Percentiles rank a stretch among this genome's conserved stretches.
Conservation (phyloP, 2,888 invertebrate genomes). For the Eristalis pertinax region DNA sequence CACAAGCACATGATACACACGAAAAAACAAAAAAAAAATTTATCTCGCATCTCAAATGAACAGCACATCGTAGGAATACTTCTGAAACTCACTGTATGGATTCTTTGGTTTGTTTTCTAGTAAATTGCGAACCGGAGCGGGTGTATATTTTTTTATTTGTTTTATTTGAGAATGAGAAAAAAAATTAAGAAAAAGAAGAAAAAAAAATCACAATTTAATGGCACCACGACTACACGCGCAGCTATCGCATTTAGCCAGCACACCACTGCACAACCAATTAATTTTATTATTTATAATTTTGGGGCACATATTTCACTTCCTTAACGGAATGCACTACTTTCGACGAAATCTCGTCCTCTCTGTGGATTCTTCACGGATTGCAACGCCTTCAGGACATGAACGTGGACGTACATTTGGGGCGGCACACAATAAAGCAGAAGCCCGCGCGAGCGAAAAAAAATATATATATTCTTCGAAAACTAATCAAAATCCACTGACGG, state of each 20-base stretch:
- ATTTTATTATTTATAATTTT: conserved; percentile 26
- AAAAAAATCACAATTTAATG: conserved; percentile 52
- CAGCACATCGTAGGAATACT: conserved; percentile 11
- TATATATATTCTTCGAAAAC: neutral
- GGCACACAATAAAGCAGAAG: neutral
- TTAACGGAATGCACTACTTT: conserved; percentile 53
- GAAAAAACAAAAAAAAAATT: neutral
- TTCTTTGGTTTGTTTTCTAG: conserved; percentile 51
- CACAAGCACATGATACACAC: neutral
- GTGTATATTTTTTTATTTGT: conserved; percentile 24
- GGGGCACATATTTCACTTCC: conserved; percentile 20
- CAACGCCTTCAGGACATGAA: conserved; percentile 24
- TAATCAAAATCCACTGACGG: neutral
- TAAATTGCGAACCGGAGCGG: conserved; percentile 28
- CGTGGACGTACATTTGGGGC: conserved; percentile 38
- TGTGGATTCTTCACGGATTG: conserved; percentile 39
- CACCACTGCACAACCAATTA: conserved; percentile 33
- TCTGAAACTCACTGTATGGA: conserved; percentile 46
- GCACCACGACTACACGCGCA: conserved; percentile 42
- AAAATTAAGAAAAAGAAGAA: conserved; percentile 3
- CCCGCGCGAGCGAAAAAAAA: neutral
- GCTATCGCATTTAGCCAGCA: conserved; percentile 29
- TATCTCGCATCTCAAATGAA: neutral
- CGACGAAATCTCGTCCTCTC: conserved; percentile 48
- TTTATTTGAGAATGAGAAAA: conserved; percentile 20